Conservation (phyloP, 2,797 vertebrate genomes). For the Paratrypauchen microcephalus region DNA sequence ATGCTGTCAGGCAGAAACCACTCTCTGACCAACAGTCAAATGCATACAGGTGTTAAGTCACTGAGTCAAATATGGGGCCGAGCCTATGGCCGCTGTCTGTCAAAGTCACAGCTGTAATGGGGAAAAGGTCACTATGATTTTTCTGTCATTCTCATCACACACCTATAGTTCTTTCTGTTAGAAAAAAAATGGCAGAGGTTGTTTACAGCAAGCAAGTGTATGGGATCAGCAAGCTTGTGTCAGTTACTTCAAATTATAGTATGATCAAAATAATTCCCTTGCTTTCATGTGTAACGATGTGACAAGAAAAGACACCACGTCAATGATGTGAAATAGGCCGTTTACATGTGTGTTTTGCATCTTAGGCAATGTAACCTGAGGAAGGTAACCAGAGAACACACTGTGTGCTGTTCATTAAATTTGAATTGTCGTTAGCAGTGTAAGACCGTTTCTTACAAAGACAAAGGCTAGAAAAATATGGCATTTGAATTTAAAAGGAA, state of each 20-base stretch:
- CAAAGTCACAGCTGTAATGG: background rate
- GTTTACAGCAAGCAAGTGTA: background rate
- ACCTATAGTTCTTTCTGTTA: background rate
- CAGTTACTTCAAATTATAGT: background rate
- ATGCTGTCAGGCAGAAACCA: constrained; percentile 31
- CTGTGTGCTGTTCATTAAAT: constrained; percentile 76
- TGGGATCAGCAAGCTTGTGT: background rate
- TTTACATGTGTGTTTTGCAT: constrained; percentile 15
- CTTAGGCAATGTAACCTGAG: constrained; percentile 67
- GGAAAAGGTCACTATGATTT: background rate
- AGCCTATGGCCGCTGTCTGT: constrained; percentile 22
- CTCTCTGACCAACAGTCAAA: constrained; percentile 6
- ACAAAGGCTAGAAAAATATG: constrained; percentile 1
- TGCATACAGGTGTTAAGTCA: constrained; percentile 46
- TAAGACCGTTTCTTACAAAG: constrained; percentile 48
- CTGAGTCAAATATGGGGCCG: constrained; percentile 42
- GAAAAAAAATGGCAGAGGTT: background rate
- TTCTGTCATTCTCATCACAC: background rate
- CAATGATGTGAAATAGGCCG: background rate
- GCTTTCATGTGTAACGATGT: background rate
- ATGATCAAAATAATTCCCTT: background rate
- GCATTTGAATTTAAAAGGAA: background rate
- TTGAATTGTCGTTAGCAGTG: constrained; percentile 68
- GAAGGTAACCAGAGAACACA: constrained; percentile 76
- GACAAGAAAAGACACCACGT: background rate